Percentiles rank a stretch among this genome's conserved stretches.
These are phyloP conservation scores for Hapalemur alaotrensis DNA, from an alignment of 2,797 vertebrate species.

Conservation along the genomic window DNA sequence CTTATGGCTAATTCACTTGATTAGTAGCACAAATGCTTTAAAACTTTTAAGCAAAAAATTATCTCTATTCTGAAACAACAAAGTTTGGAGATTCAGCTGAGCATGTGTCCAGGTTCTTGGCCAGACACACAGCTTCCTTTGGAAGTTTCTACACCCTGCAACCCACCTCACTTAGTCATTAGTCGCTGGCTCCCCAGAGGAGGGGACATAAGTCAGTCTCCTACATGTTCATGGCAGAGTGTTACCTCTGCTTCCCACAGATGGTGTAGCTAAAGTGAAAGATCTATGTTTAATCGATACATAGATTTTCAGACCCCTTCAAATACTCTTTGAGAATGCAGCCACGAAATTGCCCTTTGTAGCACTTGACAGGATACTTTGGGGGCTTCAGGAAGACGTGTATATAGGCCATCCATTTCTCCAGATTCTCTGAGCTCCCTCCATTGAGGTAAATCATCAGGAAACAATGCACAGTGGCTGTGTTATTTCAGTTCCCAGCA, in stretches of 20 bases:
- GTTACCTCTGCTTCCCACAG: not conserved
- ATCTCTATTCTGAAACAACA: not conserved
- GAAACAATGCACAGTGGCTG: conserved; percentile 27
- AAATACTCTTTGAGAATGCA: not conserved
- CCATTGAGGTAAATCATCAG: conserved; percentile 60
- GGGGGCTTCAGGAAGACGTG: not conserved
- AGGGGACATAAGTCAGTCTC: not conserved
- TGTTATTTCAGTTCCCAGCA: conserved; percentile 59
- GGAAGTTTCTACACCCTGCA: not conserved
- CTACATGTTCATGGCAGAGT: not conserved
- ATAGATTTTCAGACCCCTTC: not conserved
- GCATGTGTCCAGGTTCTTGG: not conserved
- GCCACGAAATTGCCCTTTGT: not conserved
- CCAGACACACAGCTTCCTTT: not conserved
- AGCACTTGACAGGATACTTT: not conserved
- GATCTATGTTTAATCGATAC: not conserved
- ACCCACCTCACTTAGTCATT: not conserved
- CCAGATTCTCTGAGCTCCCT: not conserved
- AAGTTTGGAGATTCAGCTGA: not conserved
- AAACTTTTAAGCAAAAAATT: not conserved
- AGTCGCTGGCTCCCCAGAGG: not conserved
- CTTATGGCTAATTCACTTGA: not conserved
- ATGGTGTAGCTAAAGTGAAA: not conserved
- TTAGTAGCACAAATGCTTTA: not conserved
- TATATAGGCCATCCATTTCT: not conserved